Conservation (phyloP, 2,888 invertebrate species). For the Cataglyphis albicans region DNA sequence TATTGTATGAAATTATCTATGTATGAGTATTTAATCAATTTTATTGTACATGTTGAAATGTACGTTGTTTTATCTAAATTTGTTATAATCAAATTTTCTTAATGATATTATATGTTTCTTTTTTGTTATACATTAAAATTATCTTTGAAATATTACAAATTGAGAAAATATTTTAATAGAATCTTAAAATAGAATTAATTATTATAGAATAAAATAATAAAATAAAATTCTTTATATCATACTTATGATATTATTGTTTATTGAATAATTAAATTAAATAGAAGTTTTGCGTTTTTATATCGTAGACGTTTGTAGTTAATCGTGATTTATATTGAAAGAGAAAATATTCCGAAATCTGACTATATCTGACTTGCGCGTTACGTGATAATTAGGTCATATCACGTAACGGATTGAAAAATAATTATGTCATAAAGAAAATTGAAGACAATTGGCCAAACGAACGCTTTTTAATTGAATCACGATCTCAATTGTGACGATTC, state of each 20-base stretch:
- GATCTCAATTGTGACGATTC: background rate
- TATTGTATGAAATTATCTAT: background rate
- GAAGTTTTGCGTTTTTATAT: background rate
- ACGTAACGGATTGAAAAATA: background rate
- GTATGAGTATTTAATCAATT: background rate
- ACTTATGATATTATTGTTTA: background rate
- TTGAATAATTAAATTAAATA: background rate
- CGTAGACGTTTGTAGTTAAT: background rate
- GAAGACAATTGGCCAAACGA: background rate
- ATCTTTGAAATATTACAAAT: background rate
- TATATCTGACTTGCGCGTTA: background rate
- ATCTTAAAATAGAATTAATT: background rate
- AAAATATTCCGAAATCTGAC: background rate
- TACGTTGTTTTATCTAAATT: background rate
- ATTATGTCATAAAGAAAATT: background rate
- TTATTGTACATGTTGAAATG: background rate
- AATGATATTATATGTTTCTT: background rate
- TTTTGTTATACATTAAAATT: background rate
- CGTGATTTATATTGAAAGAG: background rate
- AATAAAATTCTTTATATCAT: background rate
- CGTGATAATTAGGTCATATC: background rate
- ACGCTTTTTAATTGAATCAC: background rate
- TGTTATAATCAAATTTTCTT: slow-evolving; percentile 1
- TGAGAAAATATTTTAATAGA: background rate
- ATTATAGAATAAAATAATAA: background rate